Percentiles rank a stretch among this genome's conserved stretches.
phyloP scores from a whole-genome alignment of 1,140 invertebrate genomes.

The Drosophila bocqueti region DNA sequence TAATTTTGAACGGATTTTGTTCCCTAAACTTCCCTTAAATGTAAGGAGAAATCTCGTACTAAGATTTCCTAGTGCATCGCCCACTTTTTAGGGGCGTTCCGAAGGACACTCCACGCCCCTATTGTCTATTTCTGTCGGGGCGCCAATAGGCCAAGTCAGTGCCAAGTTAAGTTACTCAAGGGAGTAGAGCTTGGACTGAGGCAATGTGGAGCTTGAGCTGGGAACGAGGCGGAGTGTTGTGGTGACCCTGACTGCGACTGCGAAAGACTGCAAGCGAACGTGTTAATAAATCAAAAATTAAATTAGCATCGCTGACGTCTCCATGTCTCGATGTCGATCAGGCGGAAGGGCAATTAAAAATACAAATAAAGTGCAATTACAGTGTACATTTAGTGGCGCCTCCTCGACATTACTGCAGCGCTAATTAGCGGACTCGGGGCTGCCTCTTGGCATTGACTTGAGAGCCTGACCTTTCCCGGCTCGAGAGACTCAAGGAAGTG shows the following conservation, averaged over 20 bases:
- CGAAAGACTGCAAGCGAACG: conserved; percentile 17
- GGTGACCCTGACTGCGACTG: conserved; percentile 27
- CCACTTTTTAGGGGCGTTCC: background rate
- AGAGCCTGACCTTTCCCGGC: conserved; percentile 47
- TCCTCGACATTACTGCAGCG: conserved; percentile 20
- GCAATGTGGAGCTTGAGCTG: background rate
- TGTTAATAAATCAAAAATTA: conserved; percentile 53
- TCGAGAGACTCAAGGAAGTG: conserved; percentile 21
- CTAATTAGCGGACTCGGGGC: conserved; percentile 40
- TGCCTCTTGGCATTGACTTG: conserved; percentile 53
- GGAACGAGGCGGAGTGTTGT: background rate
- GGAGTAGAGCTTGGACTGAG: conserved; percentile 1
- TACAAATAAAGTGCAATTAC: conserved; percentile 46
- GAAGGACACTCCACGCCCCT: conserved; percentile 22
- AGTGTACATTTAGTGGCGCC: conserved; percentile 45
- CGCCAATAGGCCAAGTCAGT: conserved; percentile 2
- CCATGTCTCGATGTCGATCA: conserved; percentile 17
- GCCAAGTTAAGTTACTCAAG: conserved; percentile 8
- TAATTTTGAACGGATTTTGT: background rate
- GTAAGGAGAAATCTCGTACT: background rate
- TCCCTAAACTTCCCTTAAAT: too few relatives aligned
- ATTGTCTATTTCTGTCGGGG: background rate
- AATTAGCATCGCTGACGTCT: conserved; percentile 42
- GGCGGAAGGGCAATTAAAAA: conserved; percentile 32
- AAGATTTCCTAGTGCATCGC: conserved; percentile 16